phyloP scores from a whole-genome alignment of 2,797 vertebrate genomes.

The Geotrypetes seraphini region DNA sequence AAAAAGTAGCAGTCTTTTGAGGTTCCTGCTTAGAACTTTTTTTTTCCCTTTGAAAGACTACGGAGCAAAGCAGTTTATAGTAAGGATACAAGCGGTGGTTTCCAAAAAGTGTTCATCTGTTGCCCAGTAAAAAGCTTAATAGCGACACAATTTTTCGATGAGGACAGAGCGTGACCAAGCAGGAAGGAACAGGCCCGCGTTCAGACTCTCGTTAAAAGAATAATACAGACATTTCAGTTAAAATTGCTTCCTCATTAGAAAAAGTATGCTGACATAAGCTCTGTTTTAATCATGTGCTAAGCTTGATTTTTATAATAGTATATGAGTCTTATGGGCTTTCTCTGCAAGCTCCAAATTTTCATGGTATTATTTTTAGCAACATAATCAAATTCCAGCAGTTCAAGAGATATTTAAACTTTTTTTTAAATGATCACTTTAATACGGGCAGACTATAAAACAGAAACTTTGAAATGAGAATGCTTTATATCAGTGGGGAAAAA shows the following conservation, averaged over 20 bases:
- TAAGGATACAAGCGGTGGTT: too few relatives aligned
- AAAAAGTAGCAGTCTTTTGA: too few relatives aligned
- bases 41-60: too few relatives aligned
- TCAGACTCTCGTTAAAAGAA: constrained; percentile 22
- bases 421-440: constrained; percentile 32
- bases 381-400: constrained; percentile 33
- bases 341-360: constrained; percentile 32
- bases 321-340: constrained; percentile 29
- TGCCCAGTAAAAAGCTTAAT: too few relatives aligned
- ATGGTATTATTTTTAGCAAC: constrained; percentile 21
- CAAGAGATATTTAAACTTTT: constrained; percentile 27
- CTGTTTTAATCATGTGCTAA: constrained; percentile 29
- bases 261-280: constrained; percentile 41
- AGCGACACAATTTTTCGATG: constrained; percentile 25
- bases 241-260: constrained; percentile 37
- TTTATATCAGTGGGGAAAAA: too few relatives aligned
- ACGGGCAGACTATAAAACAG: too few relatives aligned
- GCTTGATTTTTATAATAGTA: constrained; percentile 31
- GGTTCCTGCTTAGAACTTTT: too few relatives aligned
- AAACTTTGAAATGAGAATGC: too few relatives aligned
- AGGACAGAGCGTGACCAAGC: constrained; percentile 26
- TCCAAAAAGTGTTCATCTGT: too few relatives aligned
- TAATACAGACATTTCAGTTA: constrained; percentile 33
- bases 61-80: too few relatives aligned
- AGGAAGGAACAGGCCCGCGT: constrained; percentile 9